phyloP scores from a whole-genome alignment of 2,113 vertebrate species.

The Paramormyrops kingsleyae region DNA sequence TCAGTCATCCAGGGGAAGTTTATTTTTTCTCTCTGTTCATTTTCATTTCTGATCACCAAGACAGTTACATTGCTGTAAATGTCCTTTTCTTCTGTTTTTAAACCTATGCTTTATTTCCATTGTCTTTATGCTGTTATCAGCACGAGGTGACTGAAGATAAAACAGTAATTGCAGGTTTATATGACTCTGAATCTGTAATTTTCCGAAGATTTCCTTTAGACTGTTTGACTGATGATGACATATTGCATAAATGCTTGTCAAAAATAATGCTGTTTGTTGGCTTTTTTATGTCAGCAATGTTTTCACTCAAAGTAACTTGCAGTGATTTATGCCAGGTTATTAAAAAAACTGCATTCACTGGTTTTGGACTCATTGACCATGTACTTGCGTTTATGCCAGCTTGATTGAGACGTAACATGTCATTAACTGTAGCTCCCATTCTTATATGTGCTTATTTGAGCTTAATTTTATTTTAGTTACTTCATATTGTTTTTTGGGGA shows the following conservation, averaged over 20 bases:
- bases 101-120: background rate
- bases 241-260: background rate
- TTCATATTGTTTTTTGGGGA: background rate
- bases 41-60: background rate
- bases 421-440: background rate
- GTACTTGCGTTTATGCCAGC: background rate
- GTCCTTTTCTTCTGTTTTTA: background rate
- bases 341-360: background rate
- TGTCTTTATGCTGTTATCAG: background rate
- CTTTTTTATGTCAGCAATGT: background rate
- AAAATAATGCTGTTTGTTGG: background rate
- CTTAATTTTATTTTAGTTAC: background rate
- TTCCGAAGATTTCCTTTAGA: background rate
- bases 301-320: background rate
- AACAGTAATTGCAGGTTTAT: background rate
- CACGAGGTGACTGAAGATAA: background rate
- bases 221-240: background rate
- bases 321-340: background rate
- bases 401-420: too few relatives aligned
- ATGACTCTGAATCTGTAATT: background rate
- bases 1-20: background rate
- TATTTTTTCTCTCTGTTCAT: background rate
- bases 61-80: background rate
- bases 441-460: background rate
- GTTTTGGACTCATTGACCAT: background rate